These are phyloP conservation scores for Popillia japonica DNA, from an alignment of 1,140 invertebrate species.

Conservation along the genomic window DNA sequence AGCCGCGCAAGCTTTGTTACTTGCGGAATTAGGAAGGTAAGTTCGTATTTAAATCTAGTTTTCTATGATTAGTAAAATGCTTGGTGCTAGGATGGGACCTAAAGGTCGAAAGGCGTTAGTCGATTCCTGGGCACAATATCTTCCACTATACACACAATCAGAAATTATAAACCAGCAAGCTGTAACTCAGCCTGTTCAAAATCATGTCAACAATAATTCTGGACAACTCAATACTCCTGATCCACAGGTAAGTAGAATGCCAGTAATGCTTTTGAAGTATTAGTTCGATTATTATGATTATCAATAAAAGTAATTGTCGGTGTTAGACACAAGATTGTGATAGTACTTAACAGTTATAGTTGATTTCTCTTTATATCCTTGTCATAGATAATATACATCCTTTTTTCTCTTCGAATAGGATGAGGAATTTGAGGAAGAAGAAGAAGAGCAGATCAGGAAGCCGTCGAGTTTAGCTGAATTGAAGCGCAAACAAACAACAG, in stretches of 20 bases:
- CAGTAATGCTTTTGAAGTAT: no score
- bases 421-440: conserved; percentile 87
- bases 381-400: not conserved
- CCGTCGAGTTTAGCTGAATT: conserved; percentile 86
- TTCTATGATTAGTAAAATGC: not conserved
- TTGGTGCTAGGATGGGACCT: conserved; percentile 75
- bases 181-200: conserved; percentile 50
- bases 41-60: not conserved
- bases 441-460: conserved; percentile 79
- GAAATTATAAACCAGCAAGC: conserved; percentile 71
- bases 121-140: conserved; percentile 93
- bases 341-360: no score
- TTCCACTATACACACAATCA: conserved; percentile 86
- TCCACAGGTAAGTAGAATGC: conserved; percentile 44
- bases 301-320: not conserved
- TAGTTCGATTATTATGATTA: not conserved
- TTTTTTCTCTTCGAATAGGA: conserved; percentile 56
- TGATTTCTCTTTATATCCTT: no score
- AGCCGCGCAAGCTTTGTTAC: conserved; percentile 93
- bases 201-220: conserved; percentile 60
- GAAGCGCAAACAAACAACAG: conserved; percentile 94
- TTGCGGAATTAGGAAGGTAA: conserved; percentile 88
- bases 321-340: no score
- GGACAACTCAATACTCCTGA: conserved; percentile 61
- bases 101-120: conserved; percentile 92